phyloP scores from a whole-genome alignment of 92 coral and sea anemone genomes.

The Bergia sp. region DNA sequence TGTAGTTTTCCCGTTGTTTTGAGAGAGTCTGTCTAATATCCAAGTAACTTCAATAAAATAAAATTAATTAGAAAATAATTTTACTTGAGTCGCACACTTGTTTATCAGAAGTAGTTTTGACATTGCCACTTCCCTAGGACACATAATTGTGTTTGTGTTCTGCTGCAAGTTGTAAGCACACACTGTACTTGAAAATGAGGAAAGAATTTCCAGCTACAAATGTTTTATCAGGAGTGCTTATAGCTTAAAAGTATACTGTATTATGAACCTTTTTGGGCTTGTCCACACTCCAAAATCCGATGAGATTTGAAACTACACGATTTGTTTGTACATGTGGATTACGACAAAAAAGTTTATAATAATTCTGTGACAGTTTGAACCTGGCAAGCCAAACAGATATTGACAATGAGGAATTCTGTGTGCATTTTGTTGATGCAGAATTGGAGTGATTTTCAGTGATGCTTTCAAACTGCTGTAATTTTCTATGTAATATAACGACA shows the following conservation, averaged over 20 bases:
- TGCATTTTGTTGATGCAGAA: neutral
- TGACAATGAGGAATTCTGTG: neutral
- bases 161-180: constrained; percentile 33
- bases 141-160: constrained; percentile 24
- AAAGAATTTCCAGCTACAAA: neutral
- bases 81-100: neutral
- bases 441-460: neutral
- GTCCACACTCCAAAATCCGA: constrained; percentile 9
- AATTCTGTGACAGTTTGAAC: neutral
- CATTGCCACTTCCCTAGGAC: constrained; percentile 17
- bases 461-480: neutral
- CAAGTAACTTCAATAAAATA: neutral
- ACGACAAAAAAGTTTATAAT: constrained; percentile 12
- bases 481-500: neutral
- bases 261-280: constrained; percentile 15
- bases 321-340: neutral
- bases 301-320: neutral
- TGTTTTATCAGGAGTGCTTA: constrained; percentile 18
- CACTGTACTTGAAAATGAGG: constrained; percentile 10
- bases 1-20: neutral
- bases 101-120: neutral
- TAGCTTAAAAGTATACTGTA: neutral
- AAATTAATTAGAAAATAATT: neutral
- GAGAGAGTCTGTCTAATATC: neutral
- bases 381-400: constrained; percentile 33